phyloP scores from a whole-genome alignment of 2,797 vertebrate genomes.

The Acanthiza pusilla region DNA sequence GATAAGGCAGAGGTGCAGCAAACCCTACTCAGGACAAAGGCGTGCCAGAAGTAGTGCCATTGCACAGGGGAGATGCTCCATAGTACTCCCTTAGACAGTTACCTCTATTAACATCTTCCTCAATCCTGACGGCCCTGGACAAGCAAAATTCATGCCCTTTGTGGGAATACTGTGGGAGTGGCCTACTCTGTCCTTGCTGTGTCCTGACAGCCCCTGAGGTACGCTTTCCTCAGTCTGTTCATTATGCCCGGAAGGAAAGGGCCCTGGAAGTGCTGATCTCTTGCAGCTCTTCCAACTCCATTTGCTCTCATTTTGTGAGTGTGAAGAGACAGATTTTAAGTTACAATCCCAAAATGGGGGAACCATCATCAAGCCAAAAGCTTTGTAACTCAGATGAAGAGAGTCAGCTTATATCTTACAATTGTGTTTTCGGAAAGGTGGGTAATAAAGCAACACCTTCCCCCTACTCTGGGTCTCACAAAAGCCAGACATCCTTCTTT shows the following conservation, averaged over 20 bases:
- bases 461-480: neutral
- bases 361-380: neutral
- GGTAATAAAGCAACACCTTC: neutral
- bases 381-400: neutral
- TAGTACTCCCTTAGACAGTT: neutral
- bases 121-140: neutral
- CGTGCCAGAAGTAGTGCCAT: neutral
- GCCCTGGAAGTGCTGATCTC: neutral
- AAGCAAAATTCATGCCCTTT: neutral
- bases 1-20: neutral
- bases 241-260: neutral
- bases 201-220: rapidly evolving
- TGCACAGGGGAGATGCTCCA: neutral
- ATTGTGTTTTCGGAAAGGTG: neutral
- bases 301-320: neutral
- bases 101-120: neutral
- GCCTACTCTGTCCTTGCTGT: neutral
- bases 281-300: neutral
- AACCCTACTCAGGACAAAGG: neutral
- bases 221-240: rapidly evolving
- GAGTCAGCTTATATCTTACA: neutral
- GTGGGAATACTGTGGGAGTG: neutral
- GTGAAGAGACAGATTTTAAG: neutral
- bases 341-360: neutral
- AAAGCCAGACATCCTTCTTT: neutral